Evolutionary conservation across 2,113 vertebrate species (phyloP).

Genomic region (Aspidoscelis tigris): DNA sequence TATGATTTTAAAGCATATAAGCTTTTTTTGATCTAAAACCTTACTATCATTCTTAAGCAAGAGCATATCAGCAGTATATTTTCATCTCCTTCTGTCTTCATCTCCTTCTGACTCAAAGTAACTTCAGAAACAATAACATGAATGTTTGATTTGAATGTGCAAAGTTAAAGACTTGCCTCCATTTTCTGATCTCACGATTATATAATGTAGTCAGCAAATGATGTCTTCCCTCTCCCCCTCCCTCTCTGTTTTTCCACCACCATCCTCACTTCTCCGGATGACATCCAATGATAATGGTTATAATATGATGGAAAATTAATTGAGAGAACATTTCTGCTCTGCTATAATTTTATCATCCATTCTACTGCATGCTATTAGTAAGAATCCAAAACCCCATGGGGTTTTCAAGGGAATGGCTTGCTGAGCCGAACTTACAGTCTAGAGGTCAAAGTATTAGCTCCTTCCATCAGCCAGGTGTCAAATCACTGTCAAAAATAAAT

Average conservation of each 20-base stretch:
- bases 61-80: not conserved
- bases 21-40: too few species aligned
- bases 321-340: slow-evolving; percentile 75
- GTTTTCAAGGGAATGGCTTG: slow-evolving; percentile 71
- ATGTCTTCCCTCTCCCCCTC: slow-evolving; percentile 57
- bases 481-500: slow-evolving; percentile 77
- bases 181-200: slow-evolving; percentile 47
- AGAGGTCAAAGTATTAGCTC: slow-evolving; percentile 72
- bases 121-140: slow-evolving; percentile 57
- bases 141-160: slow-evolving; percentile 62
- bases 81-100: not conserved
- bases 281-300: slow-evolving; percentile 78
- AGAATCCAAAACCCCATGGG: slow-evolving; percentile 75
- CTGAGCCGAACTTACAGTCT: slow-evolving; percentile 68
- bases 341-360: slow-evolving; percentile 74
- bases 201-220: slow-evolving; percentile 53
- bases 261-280: slow-evolving; percentile 66
- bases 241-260: slow-evolving; percentile 9
- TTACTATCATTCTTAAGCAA: not conserved
- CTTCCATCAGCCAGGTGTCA: slow-evolving; percentile 78
- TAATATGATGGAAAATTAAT: slow-evolving; percentile 81
- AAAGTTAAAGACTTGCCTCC: slow-evolving; percentile 46
- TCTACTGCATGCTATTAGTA: slow-evolving; percentile 77
- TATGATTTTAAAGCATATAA: not conserved
- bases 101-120: slow-evolving; percentile 39